Base-by-base conservation (phyloP, 2,797 vertebrate species). In the Rhynchonycteris naso region DNA sequence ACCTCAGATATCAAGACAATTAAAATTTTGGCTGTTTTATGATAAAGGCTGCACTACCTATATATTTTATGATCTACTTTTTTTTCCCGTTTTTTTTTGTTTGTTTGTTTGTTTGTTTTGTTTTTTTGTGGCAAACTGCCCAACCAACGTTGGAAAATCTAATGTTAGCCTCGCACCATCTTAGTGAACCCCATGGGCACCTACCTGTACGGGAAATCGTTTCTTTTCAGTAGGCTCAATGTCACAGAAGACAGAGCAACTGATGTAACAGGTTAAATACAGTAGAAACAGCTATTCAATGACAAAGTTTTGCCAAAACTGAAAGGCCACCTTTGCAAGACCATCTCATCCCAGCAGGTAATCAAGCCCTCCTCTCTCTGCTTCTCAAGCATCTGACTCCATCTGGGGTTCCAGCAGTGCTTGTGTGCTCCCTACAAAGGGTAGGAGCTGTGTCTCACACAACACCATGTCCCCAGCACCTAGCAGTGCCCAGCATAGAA, bases 111-210 rank as follows among this genome's bases (percentile, higher is more conserved):
- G n/a, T n/a, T n/a, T n/a, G n/a, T n/a, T n/a, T n/a, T n/a, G n/a
- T 65, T 74, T 33, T 28, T 28, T 1, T 58, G 19, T 47, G 47
- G 93, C 30, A 75, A 65, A 84, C 69, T 2, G 52, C 3, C 10
- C 68, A 43, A 59, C 22, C 87, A 87, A 12, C 8, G 4, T 0
- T 11, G 58, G 59, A 38, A 61, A 80, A 50, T 35, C 3, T 56
- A 15, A 2, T 30, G 19, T 10, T 21, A 30, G 43, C 43, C 19
- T 16, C 1, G 13, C 13, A 14, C 7, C 0, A 13, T 4, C 72
- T 59, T 3, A 18, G n/a, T 4, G 26, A 82, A 71, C 22, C 21
- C 43, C 28, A 2, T 2, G 50, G 76, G 33, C 4, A 8, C 38
- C 63, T 1, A 8, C 30, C 15, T 10, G 0, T 0, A 38, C 2